Evolutionary conservation across 2,888 invertebrate genomes (phyloP), one percentile per base, ranked within the genome.

Genomic region (Metellina segmentata): DNA sequence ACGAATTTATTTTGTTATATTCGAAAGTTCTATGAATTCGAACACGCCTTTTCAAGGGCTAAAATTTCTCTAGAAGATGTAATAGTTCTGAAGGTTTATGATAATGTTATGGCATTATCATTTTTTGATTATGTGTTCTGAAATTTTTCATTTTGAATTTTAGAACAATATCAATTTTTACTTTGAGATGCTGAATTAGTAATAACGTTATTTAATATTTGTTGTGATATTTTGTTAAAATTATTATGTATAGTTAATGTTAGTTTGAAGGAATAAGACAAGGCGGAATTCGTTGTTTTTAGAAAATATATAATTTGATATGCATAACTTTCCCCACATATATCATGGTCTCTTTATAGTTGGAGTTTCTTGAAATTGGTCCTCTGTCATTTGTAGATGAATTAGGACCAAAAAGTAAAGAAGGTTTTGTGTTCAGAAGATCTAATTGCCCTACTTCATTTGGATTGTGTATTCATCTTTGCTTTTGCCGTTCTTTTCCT

Each of bases 401-500:
- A 51, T 95, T 99, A 49, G 99, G 99, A 0, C 96, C 96, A 4
- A 99, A 99, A 95, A 97, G 98, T 93, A 98, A 98, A 94, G 99
- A 99, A 95, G 98, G 98, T 0, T 95, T 97, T 94, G 96, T 99
- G 7, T 96, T 97, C 94, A 99, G 83, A 34, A 82, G 83, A 13
- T 81, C 53, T 13, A 48, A 75, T 53, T 61, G 51, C 6, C 13
- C 19, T 13, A 49, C 19, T 8, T 0, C 49, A 5, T 34, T 70
- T 5, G 74, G 85, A 6, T 69, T 11, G 7, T 79, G 19, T 78
- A 61, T n/a, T 20, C 70, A 11, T 7, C 13, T 81, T 48, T 91
- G 87, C 34, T n/a, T 34, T 11, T 79, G 75, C 16, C 19, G 74
- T n/a, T 34, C 34, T 11, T 81, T 72, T 9, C 69, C 86, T 0